These are phyloP conservation scores for Neosilurus hyrtlii DNA, from an alignment of 2,797 vertebrate genomes.

Conservation along the genomic window DNA sequence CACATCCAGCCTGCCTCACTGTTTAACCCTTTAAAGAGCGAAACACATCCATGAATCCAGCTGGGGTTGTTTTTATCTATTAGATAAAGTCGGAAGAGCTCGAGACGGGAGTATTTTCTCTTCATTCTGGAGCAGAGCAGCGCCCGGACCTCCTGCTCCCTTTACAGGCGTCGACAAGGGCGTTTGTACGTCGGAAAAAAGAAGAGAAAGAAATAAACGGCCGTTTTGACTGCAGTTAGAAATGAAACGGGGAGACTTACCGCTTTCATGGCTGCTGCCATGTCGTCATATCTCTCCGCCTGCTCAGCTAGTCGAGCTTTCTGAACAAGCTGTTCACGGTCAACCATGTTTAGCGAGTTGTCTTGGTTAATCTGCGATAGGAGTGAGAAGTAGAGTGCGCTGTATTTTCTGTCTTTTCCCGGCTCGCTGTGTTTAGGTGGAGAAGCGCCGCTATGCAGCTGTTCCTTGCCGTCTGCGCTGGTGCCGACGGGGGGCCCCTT, in stretches of 20 bases:
- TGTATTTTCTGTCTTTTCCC: background rate
- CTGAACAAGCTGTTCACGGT: conserved; percentile 99
- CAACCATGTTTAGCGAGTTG: conserved; percentile 81
- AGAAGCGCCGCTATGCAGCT: conserved; percentile 74
- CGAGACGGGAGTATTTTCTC: background rate
- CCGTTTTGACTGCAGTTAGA: background rate
- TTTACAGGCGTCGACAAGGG: background rate
- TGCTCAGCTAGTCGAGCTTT: conserved; percentile 99
- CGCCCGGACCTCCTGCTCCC: background rate
- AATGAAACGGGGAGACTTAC: conserved; percentile 74
- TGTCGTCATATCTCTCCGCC: conserved; percentile 97
- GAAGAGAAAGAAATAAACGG: background rate
- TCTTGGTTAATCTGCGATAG: conserved; percentile 54
- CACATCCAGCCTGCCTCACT: conserved; percentile 9
- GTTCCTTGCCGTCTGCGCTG: conserved; percentile 81
- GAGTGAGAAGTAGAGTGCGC: conserved; percentile 46
- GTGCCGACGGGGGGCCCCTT: conserved; percentile 78
- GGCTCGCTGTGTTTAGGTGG: conserved; percentile 24
- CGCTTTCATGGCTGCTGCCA: conserved; percentile 99
- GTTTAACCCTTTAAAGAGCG: no score
- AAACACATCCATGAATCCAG: no score
- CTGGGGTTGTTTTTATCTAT: no score
- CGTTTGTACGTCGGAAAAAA: background rate
- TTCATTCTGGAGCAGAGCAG: background rate
- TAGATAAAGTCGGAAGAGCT: no score